Conservation (phyloP, 1,140 invertebrate genomes). For the Teleopsis dalmanni region DNA sequence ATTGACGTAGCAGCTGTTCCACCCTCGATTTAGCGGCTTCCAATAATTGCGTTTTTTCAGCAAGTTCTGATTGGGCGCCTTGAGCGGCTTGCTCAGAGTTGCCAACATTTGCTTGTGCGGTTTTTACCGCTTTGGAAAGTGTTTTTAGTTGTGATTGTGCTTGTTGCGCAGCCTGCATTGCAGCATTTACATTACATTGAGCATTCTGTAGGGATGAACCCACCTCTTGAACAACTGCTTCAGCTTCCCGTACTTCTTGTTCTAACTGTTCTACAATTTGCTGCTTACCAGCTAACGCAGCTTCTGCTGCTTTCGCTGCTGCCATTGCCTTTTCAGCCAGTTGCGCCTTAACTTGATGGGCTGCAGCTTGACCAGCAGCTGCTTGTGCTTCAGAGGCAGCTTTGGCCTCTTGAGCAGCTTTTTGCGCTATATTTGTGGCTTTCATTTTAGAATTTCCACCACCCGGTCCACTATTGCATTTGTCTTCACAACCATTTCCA, state of each 20-base stretch:
- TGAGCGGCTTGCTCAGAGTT: slow-evolving; percentile 53
- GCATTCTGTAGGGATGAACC: slow-evolving; percentile 51
- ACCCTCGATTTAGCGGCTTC: slow-evolving; percentile 55
- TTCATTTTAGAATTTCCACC: slow-evolving; percentile 31
- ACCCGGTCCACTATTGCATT: slow-evolving; percentile 1
- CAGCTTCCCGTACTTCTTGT: slow-evolving; percentile 54
- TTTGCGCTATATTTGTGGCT: slow-evolving; percentile 54
- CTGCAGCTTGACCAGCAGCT: slow-evolving; percentile 57
- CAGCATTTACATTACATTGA: slow-evolving; percentile 52
- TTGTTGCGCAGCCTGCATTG: slow-evolving; percentile 50
- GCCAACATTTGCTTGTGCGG: slow-evolving; percentile 49
- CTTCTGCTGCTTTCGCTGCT: slow-evolving; percentile 58
- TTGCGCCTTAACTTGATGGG: slow-evolving; percentile 57
- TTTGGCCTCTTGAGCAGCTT: slow-evolving; percentile 57
- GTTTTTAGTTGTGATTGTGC: slow-evolving; percentile 47
- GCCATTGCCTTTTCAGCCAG: slow-evolving; percentile 58
- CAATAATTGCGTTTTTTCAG: slow-evolving; percentile 56
- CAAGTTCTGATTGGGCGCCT: slow-evolving; percentile 51
- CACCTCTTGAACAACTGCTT: slow-evolving; percentile 56
- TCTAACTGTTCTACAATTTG: slow-evolving; percentile 53
- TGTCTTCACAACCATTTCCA: slow-evolving; percentile 14
- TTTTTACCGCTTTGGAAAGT: slow-evolving; percentile 45
- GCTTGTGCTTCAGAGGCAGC: slow-evolving; percentile 60
- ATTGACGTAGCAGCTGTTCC: slow-evolving; percentile 50
- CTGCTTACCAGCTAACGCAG: slow-evolving; percentile 55